These are phyloP conservation scores for Drosophila sordidula DNA, from an alignment of 2,888 invertebrate genomes.

Conservation along the genomic window DNA sequence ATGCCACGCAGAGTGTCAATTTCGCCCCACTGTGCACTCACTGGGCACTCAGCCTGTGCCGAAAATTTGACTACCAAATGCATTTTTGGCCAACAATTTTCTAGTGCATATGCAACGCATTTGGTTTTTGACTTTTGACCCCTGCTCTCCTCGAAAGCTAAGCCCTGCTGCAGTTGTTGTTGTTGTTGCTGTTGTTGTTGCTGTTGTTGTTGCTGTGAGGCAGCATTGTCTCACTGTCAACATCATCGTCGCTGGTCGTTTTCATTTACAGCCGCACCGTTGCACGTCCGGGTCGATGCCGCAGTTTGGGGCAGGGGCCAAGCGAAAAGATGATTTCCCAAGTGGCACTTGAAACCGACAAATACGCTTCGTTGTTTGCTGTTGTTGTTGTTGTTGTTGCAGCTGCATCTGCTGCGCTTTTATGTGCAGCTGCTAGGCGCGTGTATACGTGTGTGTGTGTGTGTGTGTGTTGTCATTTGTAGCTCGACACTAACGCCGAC, in stretches of 20 bases:
- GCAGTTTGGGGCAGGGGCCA: slow-evolving; percentile 25
- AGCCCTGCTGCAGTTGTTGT: neutral
- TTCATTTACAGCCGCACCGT: slow-evolving; percentile 66
- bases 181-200: slow-evolving; percentile 15
- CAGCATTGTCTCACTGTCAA: slow-evolving; percentile 58
- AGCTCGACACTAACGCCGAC: slow-evolving; percentile 45
- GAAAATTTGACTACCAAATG: slow-evolving; percentile 72
- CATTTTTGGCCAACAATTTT: slow-evolving; percentile 53
- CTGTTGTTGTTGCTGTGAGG: slow-evolving; percentile 27
- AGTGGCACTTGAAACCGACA: slow-evolving; percentile 76
- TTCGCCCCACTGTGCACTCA: neutral
- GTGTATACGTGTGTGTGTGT: slow-evolving; percentile 7
- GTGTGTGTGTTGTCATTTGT: slow-evolving; percentile 57
- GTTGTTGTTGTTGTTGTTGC: slow-evolving; percentile 40
- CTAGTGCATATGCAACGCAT: slow-evolving; percentile 50
- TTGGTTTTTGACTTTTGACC: slow-evolving; percentile 51
- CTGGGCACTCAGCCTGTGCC: slow-evolving; percentile 27
- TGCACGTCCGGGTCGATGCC: slow-evolving; percentile 20
- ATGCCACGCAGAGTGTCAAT: too few species aligned
- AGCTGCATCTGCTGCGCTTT: slow-evolving; percentile 71
- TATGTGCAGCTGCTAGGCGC: slow-evolving; percentile 34
- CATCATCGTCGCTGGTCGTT: slow-evolving; percentile 61
- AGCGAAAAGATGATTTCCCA: slow-evolving; percentile 78
- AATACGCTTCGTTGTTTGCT: slow-evolving; percentile 57
- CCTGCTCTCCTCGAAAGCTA: neutral